Base-by-base conservation (phyloP, 2,797 vertebrate species). In the Mycteria americana region DNA sequence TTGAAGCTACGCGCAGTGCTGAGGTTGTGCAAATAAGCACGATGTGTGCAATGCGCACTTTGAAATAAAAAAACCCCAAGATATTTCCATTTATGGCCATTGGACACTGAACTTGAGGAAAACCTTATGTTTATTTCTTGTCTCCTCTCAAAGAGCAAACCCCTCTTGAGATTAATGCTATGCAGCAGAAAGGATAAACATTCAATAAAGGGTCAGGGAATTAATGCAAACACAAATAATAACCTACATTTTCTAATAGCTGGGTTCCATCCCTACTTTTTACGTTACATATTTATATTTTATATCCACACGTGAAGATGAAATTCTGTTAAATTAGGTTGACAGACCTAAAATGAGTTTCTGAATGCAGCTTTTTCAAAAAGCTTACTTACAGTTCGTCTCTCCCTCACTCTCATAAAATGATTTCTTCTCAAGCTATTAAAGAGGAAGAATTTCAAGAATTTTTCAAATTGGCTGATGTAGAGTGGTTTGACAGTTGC, bases 381-480 rank as follows among this genome's bases (percentile, higher is more conserved):
- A 89, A 73, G 37, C 88, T 88, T 75, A 25, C 76, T 94, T 79
- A 74, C 28, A 82, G 59, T 81, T 90, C 90, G 87, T 91, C 63
- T 75, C 78, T 79, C 74, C 63, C 54, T 83, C 88, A 53, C n/a
- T 91, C 63, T 70, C 48, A 57, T 31, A 87, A 94, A 94, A 65
- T 25, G 14, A 70, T 70, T 87, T 94, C 78, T 91, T 77, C 87
- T 85, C 45, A 70, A 96, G 89, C 74, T 87, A 85, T 89, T 93
- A 67, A 85, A 87, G 51, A 73, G 74, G 31, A 89, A 73, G 75
- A 93, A 93, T 82, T 89, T 91, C 15, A 86, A 86, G 33, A 57
- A 87, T 95, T 96, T 97, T 88, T 96, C 93, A 85, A 57, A 83
- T 33, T 74, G 80, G 64, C 72, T 75, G 62, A 60, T 7, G 41